Evolutionary conservation across 2,888 invertebrate species (phyloP), one percentile per base, ranked within the genome.

Genomic region (Heliconius sara): DNA sequence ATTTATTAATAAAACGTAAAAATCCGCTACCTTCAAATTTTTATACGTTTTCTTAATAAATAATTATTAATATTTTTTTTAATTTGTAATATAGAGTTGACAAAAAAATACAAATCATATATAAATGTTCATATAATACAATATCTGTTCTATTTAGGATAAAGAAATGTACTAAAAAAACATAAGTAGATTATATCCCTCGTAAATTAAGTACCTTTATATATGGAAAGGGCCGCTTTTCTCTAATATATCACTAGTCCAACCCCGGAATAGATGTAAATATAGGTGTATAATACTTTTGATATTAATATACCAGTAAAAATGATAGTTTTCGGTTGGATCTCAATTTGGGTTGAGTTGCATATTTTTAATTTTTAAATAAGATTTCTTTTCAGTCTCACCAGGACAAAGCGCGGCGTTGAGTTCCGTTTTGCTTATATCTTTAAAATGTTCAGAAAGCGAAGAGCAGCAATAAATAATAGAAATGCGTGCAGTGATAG

Each of bases 181-280:
- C 30, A 27, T 47, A 30, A 4, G 22, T 22, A 73, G 34, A 34
- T 57, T n/a, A 73, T 22, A 12, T 34, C 30, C n/a, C 34, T 73
- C 57, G 9, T 73, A 52, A 73, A 73, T 73, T 73, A 73, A 73
- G 30, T 16, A 57, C 57, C 22, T 60, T 73, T 72, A 72, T 72
- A 57, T 73, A 73, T 73, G 34, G 57, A 73, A 22, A 47, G 57
- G 43, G 12, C 27, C 30, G 34, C 72, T 52, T 52, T 27, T 27
- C 71, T 71, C 10, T 52, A 30, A 71, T 71, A 72, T 72, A 72
- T 72, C 72, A 34, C 72, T 30, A n/a, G 57, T 34, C 73, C 30
- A 72, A 72, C 22, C 73, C 7, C 16, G 13, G n/a, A 60, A 60
- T n/a, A 60, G 73, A 57, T 22, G 52, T 71, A 57, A 52, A 57